Evolutionary conservation across 1,140 invertebrate genomes (phyloP), one percentile per base, ranked within the genome.

Genomic region (Zaprionus africanus): DNA sequence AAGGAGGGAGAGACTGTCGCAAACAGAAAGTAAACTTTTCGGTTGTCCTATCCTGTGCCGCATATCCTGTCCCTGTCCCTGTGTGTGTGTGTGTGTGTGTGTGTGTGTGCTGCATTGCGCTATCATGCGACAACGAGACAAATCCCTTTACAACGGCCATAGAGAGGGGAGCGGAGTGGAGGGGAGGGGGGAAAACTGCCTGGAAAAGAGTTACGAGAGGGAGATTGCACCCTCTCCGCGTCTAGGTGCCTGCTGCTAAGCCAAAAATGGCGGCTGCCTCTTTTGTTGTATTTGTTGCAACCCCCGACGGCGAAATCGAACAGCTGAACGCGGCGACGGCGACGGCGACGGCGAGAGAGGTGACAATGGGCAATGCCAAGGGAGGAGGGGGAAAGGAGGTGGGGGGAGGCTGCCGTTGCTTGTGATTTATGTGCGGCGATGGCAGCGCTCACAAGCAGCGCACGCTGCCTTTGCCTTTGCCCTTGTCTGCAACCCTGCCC

Each of bases 351-450:
- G 22, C 22, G 22, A 22, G 22, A 56, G 41, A 80, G 84, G 84
- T 83, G 84, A 88, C 81, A 88, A 79, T 68, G 78, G 6, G 53
- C 17, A 5, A 9, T 24, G 41, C 19, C 28, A 15, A 49, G 58
- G 43, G 53, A 26, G 12, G 5, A 9, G 28, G 58, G 49, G 34
- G 26, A 15, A 34, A 19, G 7, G n/a, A 34, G 12, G 24, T 13
- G 38, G 43, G 34, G 70, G 63, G 53, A 22, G 60, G 66, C 51
- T 43, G 5, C 9, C 19, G 46, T 12, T 13, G 46, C 46, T 51
- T 49, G 43, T 88, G 85, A 88, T 88, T 88, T 90, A 90, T 88
- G 85, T 79, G 41, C 67, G 74, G 85, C 85, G 67, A 90, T 81
- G 85, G 84, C 81, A 83, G 84, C 66, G 72, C 62, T 83, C 65